Conservation (phyloP, 2,797 vertebrate species). For the Lophius americanus region DNA sequence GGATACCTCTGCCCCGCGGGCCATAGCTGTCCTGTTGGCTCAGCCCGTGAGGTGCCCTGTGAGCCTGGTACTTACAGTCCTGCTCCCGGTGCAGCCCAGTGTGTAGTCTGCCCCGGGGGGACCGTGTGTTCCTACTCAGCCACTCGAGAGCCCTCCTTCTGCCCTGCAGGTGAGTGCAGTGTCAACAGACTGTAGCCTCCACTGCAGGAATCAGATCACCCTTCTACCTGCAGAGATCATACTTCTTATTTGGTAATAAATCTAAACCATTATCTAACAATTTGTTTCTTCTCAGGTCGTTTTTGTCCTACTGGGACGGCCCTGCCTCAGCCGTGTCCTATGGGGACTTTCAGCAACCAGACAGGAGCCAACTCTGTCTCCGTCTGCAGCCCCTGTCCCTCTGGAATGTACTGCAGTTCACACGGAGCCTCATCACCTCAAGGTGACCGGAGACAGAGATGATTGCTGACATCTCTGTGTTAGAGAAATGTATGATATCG, state of each 20-base stretch:
- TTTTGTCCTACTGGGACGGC: conserved; percentile 83
- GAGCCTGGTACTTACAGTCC: conserved; percentile 89
- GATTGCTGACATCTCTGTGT: not conserved
- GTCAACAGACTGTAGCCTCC: not conserved
- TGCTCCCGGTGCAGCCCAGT: conserved; percentile 78
- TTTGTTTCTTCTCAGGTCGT: conserved; percentile 76
- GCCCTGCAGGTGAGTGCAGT: conserved; percentile 83
- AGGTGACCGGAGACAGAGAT: conserved; percentile 74
- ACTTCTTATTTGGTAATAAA: not conserved
- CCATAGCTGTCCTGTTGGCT: conserved; percentile 86
- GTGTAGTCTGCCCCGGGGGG: conserved; percentile 85
- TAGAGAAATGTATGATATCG: not conserved
- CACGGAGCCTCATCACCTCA: conserved; percentile 84
- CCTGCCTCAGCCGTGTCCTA: conserved; percentile 83
- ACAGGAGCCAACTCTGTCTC: conserved; percentile 77
- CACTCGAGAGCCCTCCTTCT: conserved; percentile 81
- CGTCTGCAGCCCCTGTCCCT: conserved; percentile 86
- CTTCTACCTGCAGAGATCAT: not conserved
- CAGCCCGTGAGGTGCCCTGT: conserved; percentile 84
- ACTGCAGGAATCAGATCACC: not conserved
- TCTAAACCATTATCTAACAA: conserved; percentile 1
- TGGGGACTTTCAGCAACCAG: conserved; percentile 83
- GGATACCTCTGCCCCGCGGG: conserved; percentile 89
- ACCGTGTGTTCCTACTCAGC: conserved; percentile 79
- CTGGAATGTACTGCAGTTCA: conserved; percentile 86